These are phyloP conservation scores for Trypoxylus dichotomus DNA, from an alignment of 1,140 invertebrate genomes.

Conservation along the genomic window DNA sequence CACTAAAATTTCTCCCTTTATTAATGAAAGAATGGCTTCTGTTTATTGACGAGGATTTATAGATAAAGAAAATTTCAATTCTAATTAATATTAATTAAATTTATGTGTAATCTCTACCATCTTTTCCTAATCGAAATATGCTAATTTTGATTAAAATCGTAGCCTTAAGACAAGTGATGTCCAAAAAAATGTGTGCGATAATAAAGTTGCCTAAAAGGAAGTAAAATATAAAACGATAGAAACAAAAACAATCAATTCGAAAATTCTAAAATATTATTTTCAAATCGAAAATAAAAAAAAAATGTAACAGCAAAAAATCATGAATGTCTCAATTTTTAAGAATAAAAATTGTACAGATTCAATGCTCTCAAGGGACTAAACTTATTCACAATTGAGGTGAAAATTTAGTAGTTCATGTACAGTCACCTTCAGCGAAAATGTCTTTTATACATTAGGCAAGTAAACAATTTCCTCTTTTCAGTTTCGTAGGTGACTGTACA, in stretches of 20 bases:
- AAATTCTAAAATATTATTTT: constrained; percentile 1
- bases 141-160: too few relatives aligned
- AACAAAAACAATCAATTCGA: not conserved
- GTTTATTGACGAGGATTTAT: too few relatives aligned
- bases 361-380: not conserved
- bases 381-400: not conserved
- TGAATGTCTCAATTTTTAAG: not conserved
- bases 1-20: too few relatives aligned
- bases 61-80: too few relatives aligned
- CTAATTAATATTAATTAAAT: too few relatives aligned
- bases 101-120: too few relatives aligned
- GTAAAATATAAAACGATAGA: not conserved
- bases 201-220: not conserved
- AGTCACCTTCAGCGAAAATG: not conserved
- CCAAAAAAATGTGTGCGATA: not conserved
- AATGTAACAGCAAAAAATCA: too few relatives aligned
- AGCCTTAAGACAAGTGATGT: too few relatives aligned
- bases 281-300: not conserved
- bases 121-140: too few relatives aligned
- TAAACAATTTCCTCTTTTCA: too few relatives aligned
- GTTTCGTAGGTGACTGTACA: not conserved
- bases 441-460: too few relatives aligned
- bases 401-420: not conserved
- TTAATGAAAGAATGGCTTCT: too few relatives aligned
- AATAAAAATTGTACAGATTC: not conserved